These are phyloP conservation scores for Beroe forskalii DNA, from an alignment of 37 sponge, comb jelly and placozoan genomes.

Conservation along the genomic window DNA sequence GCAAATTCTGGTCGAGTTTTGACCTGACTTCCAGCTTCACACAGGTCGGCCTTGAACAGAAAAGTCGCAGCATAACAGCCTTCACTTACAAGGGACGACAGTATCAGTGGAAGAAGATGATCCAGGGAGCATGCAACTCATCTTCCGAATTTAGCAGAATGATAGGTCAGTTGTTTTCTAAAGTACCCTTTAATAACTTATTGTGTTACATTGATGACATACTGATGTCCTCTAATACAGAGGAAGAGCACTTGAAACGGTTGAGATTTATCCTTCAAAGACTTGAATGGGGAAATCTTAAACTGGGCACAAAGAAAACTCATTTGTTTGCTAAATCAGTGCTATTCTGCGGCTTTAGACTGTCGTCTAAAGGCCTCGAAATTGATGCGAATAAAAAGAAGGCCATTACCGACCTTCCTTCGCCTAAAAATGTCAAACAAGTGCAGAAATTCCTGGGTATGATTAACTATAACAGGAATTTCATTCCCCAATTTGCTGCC, in stretches of 20 bases:
- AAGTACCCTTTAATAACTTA: neutral
- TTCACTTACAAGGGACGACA: too few relatives aligned
- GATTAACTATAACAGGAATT: slow-evolving; percentile 8
- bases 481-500: neutral
- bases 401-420: neutral
- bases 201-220: neutral
- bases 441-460: slow-evolving; percentile 21
- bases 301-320: neutral
- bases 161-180: neutral
- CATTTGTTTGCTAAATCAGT: neutral
- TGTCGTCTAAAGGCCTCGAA: neutral
- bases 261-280: neutral
- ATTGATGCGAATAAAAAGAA: neutral
- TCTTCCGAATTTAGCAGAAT: neutral
- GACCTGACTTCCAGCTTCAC: neutral
- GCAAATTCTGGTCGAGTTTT: neutral
- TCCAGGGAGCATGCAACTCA: neutral
- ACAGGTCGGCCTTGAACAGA: neutral
- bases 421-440: neutral
- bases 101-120: neutral
- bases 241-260: neutral
- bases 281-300: slow-evolving; percentile 1
- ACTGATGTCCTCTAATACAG: neutral
- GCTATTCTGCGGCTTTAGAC: neutral
- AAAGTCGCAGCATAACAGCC: neutral